phyloP scores from a whole-genome alignment of 2,797 vertebrate genomes.

The Dallia pectoralis region DNA sequence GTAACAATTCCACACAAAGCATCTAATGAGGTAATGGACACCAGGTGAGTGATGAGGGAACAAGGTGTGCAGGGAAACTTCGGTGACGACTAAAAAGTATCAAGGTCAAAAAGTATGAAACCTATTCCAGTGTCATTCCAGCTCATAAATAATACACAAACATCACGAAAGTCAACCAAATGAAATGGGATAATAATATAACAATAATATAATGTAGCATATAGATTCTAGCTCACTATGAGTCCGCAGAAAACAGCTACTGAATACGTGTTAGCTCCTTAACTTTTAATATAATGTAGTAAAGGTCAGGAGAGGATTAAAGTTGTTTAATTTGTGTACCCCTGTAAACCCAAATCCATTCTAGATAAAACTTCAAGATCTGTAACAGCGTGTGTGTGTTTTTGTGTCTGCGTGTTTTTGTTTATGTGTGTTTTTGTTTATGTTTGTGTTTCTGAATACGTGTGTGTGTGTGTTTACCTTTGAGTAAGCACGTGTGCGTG shows the following conservation, averaged over 20 bases:
- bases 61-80: too few relatives aligned
- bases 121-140: slow-evolving; percentile 56
- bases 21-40: background rate
- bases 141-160: slow-evolving; percentile 65
- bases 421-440: background rate
- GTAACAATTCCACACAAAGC: background rate
- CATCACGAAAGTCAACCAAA: slow-evolving; percentile 64
- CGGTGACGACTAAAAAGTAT: slow-evolving; percentile 44
- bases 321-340: slow-evolving; percentile 65
- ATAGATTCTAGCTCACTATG: slow-evolving; percentile 21
- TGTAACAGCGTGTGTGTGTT: slow-evolving; percentile 10
- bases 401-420: background rate
- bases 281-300: slow-evolving; percentile 75
- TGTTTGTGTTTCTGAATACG: background rate
- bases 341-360: slow-evolving; percentile 68
- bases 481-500: slow-evolving; percentile 14
- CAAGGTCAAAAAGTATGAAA: slow-evolving; percentile 13
- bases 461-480: background rate
- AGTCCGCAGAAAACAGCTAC: slow-evolving; percentile 64
- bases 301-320: slow-evolving; percentile 70
- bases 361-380: background rate
- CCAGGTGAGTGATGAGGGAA: too few relatives aligned
- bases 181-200: slow-evolving; percentile 55
- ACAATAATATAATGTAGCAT: too few relatives aligned
- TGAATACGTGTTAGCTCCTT: slow-evolving; percentile 70